Evolutionary conservation across 2,113 vertebrate genomes (phyloP), one percentile per base, ranked within the genome.

Genomic region (Trogon melanurus): DNA sequence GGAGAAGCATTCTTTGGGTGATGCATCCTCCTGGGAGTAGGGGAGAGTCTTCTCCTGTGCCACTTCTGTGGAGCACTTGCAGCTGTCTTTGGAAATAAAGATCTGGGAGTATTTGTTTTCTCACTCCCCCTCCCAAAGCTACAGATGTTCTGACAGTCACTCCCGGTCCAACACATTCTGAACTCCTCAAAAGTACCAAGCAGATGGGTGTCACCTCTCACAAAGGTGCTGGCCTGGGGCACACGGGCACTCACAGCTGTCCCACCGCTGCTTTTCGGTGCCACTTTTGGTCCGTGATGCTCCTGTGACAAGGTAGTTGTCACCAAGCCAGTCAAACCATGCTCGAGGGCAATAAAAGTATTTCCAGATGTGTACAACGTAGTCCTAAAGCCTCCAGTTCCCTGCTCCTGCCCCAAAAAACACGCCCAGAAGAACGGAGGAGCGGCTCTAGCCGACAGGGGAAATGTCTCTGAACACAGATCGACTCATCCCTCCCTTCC

Each of bases 121-220:
- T 47, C 34, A 2, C 9, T 60, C 25, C 41, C 11, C n/a, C 82
- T 67, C 26, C 57, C 9, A 13, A 0, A 6, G 9, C 44, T 12
- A 4, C 6, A 74, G 58, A 12, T 36, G 50, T 26, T 72, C 47
- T 0, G 1, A 27, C 6, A 17, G 32, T 36, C 67, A 29, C 16
- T 70, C 22, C 10, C 27, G 22, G 5, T 6, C 61, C 48, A 41
- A 2, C 1, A 0, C 8, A 0, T 47, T 20, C 1, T 1, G 17
- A 51, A 27, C 4, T 45, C n/a, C 65, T 13, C 60, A 6, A 16
- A 54, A 32, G 16, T 29, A 73, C 41, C 21, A 4, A 61, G 22
- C 36, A 58, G 51, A 9, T 10, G 38, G 38, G n/a, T 23, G 20
- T 47, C 26, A 48, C 36, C 32, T 65, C 51, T 22, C 17, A 11